Percentiles rank a stretch among this genome's conserved stretches.
Conservation (phyloP, 2,797 vertebrate species). For the Lerista edwardsae region DNA sequence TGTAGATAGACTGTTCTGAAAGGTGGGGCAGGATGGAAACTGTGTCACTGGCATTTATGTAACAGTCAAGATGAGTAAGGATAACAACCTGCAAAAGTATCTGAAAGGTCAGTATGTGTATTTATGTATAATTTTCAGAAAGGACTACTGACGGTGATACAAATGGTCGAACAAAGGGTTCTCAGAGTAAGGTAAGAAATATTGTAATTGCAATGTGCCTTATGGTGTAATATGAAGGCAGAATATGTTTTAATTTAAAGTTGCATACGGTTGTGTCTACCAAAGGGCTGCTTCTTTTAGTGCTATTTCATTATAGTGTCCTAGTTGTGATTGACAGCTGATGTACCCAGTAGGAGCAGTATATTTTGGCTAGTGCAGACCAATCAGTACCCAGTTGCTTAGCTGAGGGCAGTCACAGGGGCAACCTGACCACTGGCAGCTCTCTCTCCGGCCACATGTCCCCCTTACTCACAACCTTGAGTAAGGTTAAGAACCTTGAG, state of each 20-base stretch:
- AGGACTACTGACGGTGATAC: constrained; percentile 44
- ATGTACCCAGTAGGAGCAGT: no score
- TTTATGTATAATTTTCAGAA: constrained; percentile 73
- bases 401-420: no score
- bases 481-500: no score
- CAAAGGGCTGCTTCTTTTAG: no score
- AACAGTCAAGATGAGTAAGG: background rate
- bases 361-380: no score
- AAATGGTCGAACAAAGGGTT: constrained; percentile 27
- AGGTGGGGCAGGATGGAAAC: background rate
- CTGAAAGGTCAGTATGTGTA: background rate
- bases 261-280: background rate
- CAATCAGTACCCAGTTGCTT: no score
- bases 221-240: constrained; percentile 5
- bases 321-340: no score
- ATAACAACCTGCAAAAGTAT: constrained; percentile 13
- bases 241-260: background rate
- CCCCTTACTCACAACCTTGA: no score
- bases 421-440: no score
- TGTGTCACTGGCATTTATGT: background rate
- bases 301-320: no score
- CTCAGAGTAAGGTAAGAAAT: constrained; percentile 55
- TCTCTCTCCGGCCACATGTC: no score
- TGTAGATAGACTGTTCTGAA: background rate
- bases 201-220: constrained; percentile 39